Evolutionary conservation across 1,140 invertebrate species (phyloP), one percentile per base, ranked within the genome.

Genomic region (Alviniconcha marisindica): DNA sequence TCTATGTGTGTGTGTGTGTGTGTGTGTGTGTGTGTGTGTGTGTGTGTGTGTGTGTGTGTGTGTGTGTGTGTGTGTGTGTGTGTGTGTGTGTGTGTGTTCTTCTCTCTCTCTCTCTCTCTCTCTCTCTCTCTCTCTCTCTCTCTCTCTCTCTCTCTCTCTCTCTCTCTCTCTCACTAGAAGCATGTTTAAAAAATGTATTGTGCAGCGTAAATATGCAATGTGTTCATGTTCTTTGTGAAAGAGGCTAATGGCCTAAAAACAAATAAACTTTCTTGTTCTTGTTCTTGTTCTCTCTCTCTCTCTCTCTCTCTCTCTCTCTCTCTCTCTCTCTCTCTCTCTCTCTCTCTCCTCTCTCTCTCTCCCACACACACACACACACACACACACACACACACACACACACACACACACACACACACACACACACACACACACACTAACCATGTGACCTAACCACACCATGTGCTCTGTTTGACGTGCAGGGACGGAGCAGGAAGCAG

Each of bases 401-500:
- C 18, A 48, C 44, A 48, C 44, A 48, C 44, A 48, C 44, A 48
- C 44, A 48, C 18, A 48, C 44, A 48, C 18, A 48, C 44, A 48
- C 18, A 48, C 44, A 48, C 18, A 48, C 44, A 48, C 18, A 48
- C 44, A 48, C 44, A 48, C 44, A 48, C 44, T 18, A n/a, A 15
- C 38, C 7, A 66, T 76, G 4, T 56, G 7, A 48, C 18, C 44
- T 48, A n/a, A n/a, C n/a, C n/a, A n/a, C n/a, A n/a, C n/a, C n/a
- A n/a, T n/a, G n/a, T n/a, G n/a, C n/a, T n/a, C n/a, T n/a, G n/a
- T n/a, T n/a, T n/a, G n/a, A n/a, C 51, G 0, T 12, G 1, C 83
- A 92, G 91, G 91, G 91, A 28, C 84, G 88, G 31, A 85, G 87
- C 40, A 76, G 88, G 48, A 86, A 87, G 42, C 91, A 92, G 77